Evolutionary conservation across 2,797 vertebrate species (phyloP), one percentile per base, ranked within the genome.

Genomic region (Hypotaenidia philippensis): DNA sequence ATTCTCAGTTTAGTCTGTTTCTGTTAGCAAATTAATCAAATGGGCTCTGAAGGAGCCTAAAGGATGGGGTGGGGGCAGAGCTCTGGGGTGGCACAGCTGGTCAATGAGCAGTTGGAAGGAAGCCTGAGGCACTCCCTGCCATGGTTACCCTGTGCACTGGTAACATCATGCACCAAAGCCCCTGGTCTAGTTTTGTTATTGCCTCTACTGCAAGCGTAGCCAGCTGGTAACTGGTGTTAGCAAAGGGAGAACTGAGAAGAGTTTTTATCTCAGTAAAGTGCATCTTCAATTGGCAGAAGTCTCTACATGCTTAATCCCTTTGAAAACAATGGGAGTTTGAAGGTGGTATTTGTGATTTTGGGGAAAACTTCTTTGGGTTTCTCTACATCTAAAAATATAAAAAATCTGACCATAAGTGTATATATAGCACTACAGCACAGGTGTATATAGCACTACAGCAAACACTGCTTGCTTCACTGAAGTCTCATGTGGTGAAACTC

Each of bases 21-120:
- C 32, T 66, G 19, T 14, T 9, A 23, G 50, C 45, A 29, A 32
- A 29, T 21, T 11, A 32, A 47, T 6, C 41, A 10, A 31, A 19
- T 27, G 64, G 34, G 36, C 40, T 77, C 0, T 0, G 40, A n/a
- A 38, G 34, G 19, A 63, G 7, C 2, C 23, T 36, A 5, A 3
- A 10, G 40, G 16, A 20, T 6, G 26, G 56, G 61, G 12, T 7
- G 10, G 26, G 11, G 40, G 29, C 29, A 38, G 36, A 57, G 49
- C 63, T 27, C 5, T 1, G 20, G 31, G 11, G 38, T 25, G 36
- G 32, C 23, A 8, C 4, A 1, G 52, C 29, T 2, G 38, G 23
- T 18, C 41, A 9, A 3, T 22, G 22, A 31, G 34, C 6, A 10
- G 3, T 11, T 66, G 38, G 10, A 32, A 52, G 27, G 49, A 86